Conservation (phyloP, 1,140 invertebrate species). For the Meteorus sp. region DNA sequence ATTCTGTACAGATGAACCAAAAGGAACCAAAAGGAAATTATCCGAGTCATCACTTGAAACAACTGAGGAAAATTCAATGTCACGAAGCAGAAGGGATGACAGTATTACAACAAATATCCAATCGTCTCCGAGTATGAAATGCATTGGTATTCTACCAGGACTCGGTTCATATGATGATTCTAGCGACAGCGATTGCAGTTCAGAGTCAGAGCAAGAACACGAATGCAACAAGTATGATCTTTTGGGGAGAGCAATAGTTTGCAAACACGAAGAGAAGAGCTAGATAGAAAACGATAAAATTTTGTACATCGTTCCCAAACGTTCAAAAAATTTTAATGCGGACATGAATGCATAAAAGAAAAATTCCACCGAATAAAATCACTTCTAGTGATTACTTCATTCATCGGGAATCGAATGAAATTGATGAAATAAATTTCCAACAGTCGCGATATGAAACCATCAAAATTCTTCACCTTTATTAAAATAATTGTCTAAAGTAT, state of each 20-base stretch:
- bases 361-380: too few relatives aligned
- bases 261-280: too few relatives aligned
- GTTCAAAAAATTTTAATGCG: too few relatives aligned
- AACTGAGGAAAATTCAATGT: slow-evolving; percentile 30
- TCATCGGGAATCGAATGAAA: too few relatives aligned
- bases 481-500: neutral
- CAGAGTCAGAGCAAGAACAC: slow-evolving; percentile 63
- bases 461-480: slow-evolving; percentile 3
- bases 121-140: slow-evolving; percentile 58
- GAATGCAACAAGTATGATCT: slow-evolving; percentile 59
- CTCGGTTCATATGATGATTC: slow-evolving; percentile 75
- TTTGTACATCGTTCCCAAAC: too few relatives aligned
- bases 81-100: slow-evolving; percentile 12
- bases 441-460: too few relatives aligned
- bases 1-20: slow-evolving; percentile 40
- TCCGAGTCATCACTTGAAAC: slow-evolving; percentile 61
- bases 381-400: too few relatives aligned
- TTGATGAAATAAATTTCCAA: too few relatives aligned
- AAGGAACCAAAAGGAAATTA: slow-evolving; percentile 64
- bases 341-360: too few relatives aligned
- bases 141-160: slow-evolving; percentile 76
- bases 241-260: slow-evolving; percentile 46
- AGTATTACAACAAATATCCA: slow-evolving; percentile 11
- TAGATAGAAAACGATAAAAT: too few relatives aligned
- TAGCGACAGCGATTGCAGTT: slow-evolving; percentile 68